phyloP scores from a whole-genome alignment of 2,797 vertebrate genomes.

The Delichon dasypus region DNA sequence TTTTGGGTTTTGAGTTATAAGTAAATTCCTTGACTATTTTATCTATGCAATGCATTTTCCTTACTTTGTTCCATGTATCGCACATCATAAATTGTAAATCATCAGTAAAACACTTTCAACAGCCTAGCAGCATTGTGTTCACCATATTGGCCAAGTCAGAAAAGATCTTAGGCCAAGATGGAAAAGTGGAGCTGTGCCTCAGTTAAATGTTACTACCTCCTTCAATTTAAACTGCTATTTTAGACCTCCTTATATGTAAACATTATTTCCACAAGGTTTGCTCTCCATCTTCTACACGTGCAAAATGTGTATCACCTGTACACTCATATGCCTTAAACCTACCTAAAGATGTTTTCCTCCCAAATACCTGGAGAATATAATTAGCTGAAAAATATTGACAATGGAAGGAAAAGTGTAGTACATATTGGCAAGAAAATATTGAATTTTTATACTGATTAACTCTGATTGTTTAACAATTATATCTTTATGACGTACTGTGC shows the following conservation, averaged over 20 bases:
- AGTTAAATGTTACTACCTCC: not conserved
- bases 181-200: not conserved
- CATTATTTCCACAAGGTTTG: not conserved
- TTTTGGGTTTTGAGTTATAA: not conserved
- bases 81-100: not conserved
- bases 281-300: not conserved
- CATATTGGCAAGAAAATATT: not conserved
- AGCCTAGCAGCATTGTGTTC: not conserved
- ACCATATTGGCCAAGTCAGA: rapidly evolving
- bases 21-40: not conserved
- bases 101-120: not conserved
- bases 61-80: not conserved
- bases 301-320: not conserved
- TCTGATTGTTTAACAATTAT: not conserved
- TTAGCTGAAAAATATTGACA: not conserved
- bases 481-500: not conserved
- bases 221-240: not conserved
- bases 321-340: not conserved
- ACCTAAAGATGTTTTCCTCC: not conserved
- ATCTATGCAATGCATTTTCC: not conserved
- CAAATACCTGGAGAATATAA: not conserved
- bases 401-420: not conserved
- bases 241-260: not conserved
- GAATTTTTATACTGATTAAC: not conserved
- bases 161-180: not conserved